These are phyloP conservation scores for Ctenodactylus gundi DNA, from an alignment of 2,113 vertebrate species.

Conservation along the genomic window DNA sequence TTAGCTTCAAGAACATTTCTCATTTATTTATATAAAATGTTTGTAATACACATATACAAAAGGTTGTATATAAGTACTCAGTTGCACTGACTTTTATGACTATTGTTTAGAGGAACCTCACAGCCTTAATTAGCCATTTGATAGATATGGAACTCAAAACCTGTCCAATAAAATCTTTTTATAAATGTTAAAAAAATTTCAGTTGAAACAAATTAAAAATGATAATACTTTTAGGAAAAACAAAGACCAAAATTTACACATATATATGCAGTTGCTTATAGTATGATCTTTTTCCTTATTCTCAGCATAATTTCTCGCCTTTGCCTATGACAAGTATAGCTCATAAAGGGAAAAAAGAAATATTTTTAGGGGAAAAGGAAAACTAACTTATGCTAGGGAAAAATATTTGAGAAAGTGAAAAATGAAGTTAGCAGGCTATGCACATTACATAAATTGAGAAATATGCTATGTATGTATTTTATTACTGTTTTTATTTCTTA, in stretches of 20 bases:
- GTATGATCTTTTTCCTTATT: neutral
- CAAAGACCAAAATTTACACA: neutral
- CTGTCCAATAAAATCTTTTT: neutral
- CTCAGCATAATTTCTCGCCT: neutral
- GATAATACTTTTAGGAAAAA: neutral
- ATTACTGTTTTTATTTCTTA: neutral
- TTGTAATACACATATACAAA: neutral
- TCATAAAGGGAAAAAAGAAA: neutral
- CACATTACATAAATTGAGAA: neutral
- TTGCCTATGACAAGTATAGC: neutral
- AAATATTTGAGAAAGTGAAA: neutral
- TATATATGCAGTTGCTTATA: neutral
- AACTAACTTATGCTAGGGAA: neutral
- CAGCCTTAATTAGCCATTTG: neutral
- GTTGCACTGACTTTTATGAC: neutral
- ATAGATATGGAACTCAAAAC: neutral
- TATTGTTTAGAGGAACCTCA: neutral
- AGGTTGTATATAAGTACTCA: neutral
- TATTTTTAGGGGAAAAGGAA: neutral
- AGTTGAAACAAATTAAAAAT: neutral
- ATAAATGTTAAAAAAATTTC: neutral
- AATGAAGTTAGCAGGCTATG: neutral
- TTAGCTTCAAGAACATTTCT: neutral
- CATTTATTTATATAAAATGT: neutral
- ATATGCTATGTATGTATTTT: neutral